phyloP scores from a whole-genome alignment of 2,888 invertebrate genomes.

The Polyploca ridens region DNA sequence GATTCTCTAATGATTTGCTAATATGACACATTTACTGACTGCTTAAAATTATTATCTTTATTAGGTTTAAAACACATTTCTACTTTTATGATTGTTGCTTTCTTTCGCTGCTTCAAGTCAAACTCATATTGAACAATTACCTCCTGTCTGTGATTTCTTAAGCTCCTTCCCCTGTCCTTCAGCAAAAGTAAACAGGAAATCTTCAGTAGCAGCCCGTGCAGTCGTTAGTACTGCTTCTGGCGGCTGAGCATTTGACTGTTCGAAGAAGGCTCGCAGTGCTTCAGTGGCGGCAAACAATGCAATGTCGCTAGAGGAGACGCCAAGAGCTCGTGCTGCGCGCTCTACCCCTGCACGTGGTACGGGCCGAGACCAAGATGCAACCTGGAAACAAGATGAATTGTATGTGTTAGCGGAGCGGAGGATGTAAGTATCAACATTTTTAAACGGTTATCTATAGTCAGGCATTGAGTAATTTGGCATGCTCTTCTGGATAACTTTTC shows the following conservation, averaged over 20 bases:
- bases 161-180: conserved; percentile 75
- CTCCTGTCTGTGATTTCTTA: conserved; percentile 83
- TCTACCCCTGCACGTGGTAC: conserved; percentile 84
- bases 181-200: conserved; percentile 80
- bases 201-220: conserved; percentile 85
- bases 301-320: conserved; percentile 87
- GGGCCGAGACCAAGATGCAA: conserved; percentile 89
- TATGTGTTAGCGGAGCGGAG: not conserved
- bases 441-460: not conserved
- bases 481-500: no score
- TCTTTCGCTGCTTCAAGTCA: not conserved
- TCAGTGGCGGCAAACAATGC: conserved; percentile 86
- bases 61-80: no score
- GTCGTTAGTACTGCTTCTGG: conserved; percentile 87
- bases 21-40: no score
- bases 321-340: conserved; percentile 84
- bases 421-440: not conserved
- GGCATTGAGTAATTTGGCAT: no score
- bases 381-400: conserved; percentile 50
- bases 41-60: no score
- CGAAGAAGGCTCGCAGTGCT: conserved; percentile 87
- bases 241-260: conserved; percentile 73
- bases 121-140: conserved; percentile 37
- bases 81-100: not conserved
- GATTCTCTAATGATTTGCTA: no score